phyloP scores from a whole-genome alignment of 2,113 vertebrate genomes.

The Mastomys coucha region DNA sequence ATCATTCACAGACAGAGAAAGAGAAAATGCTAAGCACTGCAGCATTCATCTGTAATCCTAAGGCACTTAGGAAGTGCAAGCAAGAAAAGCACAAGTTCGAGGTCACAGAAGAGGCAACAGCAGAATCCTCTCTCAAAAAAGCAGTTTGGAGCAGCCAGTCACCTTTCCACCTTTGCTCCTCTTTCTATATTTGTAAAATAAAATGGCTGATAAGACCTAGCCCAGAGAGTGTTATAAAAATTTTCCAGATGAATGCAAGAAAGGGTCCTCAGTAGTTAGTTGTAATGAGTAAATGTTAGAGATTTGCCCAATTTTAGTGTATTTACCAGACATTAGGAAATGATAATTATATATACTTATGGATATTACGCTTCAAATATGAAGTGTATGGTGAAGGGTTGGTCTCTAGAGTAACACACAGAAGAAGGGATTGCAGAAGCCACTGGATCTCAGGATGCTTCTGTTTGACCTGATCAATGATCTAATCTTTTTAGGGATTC shows the following conservation, averaged over 20 bases:
- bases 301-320: not conserved
- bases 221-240: not conserved
- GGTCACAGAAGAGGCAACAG: not conserved
- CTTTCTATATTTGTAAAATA: not conserved
- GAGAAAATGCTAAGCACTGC: not conserved
- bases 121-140: no score
- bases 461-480: not conserved
- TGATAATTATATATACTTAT: not conserved
- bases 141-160: not conserved
- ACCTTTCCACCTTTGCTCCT: not conserved
- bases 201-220: not conserved
- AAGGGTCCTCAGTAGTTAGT: not conserved
- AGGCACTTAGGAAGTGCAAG: not conserved
- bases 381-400: not conserved
- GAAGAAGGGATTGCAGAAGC: not conserved
- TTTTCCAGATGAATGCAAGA: not conserved
- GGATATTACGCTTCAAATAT: not conserved
- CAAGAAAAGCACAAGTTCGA: not conserved
- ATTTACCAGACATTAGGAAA: not conserved
- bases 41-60: not conserved
- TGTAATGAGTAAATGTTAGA: constrained; percentile 6
- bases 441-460: not conserved
- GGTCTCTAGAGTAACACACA: not conserved
- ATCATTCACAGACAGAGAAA: constrained; percentile 2
- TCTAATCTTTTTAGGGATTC: not conserved